These are phyloP conservation scores for Arion vulgaris DNA, from an alignment of 1,140 invertebrate genomes.

Conservation along the genomic window DNA sequence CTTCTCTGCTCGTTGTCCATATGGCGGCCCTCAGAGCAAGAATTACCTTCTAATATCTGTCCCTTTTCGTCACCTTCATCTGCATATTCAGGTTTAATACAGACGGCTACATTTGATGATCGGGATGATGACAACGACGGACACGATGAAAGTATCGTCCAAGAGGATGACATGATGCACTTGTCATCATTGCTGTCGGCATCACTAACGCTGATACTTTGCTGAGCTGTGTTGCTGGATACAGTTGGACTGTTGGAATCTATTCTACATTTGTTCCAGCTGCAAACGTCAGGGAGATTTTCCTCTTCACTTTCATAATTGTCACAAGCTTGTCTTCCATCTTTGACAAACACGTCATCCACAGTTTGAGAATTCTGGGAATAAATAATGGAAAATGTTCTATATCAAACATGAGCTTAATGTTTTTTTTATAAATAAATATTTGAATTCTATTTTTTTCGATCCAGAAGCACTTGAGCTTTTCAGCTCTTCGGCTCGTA, in stretches of 20 bases:
- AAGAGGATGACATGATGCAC: neutral
- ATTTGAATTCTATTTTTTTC: too few species aligned
- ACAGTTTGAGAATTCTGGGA: neutral
- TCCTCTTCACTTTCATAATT: neutral
- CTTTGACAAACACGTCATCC: neutral
- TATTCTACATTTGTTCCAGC: neutral
- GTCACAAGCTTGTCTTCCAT: neutral
- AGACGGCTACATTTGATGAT: neutral
- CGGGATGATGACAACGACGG: slow-evolving; percentile 1
- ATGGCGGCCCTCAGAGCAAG: neutral
- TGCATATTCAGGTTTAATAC: neutral
- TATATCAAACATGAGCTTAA: too few species aligned
- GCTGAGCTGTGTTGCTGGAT: neutral
- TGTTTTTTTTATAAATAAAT: too few species aligned
- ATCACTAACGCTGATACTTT: neutral
- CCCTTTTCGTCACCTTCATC: neutral
- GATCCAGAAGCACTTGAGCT: too few species aligned
- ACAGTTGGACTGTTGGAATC: neutral
- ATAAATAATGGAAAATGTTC: too few species aligned
- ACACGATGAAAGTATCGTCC: neutral
- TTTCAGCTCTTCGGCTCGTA: too few species aligned
- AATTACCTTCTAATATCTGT: neutral
- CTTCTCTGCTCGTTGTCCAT: neutral
- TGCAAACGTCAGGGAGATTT: neutral
- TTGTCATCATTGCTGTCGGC: slow-evolving; percentile 8